Conservation (phyloP, 1,140 invertebrate genomes). For the Papilio xuthus region DNA sequence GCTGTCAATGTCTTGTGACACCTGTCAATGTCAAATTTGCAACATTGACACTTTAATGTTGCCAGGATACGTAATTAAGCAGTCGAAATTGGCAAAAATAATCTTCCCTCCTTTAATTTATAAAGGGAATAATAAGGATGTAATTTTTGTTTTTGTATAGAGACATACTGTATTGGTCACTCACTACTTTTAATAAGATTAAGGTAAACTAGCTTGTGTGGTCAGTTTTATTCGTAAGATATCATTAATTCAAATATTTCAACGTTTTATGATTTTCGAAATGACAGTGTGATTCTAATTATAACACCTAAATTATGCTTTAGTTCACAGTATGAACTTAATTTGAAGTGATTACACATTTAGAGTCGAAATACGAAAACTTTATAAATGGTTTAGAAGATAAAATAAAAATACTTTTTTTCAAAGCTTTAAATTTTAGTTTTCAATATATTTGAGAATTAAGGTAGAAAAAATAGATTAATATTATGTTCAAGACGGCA, state of each 20-base stretch:
- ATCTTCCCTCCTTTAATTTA: background rate
- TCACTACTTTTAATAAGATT: background rate
- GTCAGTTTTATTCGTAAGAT: background rate
- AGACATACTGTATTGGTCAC: background rate
- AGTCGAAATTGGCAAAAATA: background rate
- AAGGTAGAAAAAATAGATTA: no score
- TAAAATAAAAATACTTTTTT: no score
- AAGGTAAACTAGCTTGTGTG: background rate
- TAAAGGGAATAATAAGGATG: background rate
- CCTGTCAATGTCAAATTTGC: constrained; percentile 1
- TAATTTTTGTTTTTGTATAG: background rate
- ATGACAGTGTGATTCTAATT: no score
- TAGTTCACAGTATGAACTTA: background rate
- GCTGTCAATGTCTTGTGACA: background rate
- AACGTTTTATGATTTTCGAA: background rate
- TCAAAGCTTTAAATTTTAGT: no score
- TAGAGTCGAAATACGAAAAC: no score
- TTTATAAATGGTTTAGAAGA: no score
- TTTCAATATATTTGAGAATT: no score
- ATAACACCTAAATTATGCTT: no score
- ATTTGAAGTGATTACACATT: background rate
- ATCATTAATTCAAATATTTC: background rate
- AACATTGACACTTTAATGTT: background rate
- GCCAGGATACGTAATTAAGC: background rate
- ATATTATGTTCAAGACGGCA: no score